Base-by-base conservation (phyloP, 2,797 vertebrate genomes). In the Apogon hyalosoma region DNA sequence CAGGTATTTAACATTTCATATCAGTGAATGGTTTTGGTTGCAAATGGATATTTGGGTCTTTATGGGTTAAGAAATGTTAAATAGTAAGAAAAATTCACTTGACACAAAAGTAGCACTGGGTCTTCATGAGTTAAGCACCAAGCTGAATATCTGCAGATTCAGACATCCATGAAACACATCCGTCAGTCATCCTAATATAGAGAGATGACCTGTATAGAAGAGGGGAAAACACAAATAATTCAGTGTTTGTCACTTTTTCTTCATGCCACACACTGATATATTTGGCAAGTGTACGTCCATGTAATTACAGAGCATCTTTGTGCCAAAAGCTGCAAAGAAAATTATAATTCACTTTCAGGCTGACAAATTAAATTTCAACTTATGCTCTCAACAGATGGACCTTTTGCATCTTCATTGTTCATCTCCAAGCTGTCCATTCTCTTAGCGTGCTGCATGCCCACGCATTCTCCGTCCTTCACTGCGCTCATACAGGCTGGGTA, bases 381-480 rank as follows among this genome's bases (percentile, higher is more conserved):
- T 74, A 66, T 60, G 72, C 72, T 65, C 50, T 56, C 63, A 57
- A n/a, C 77, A 86, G 73, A 90, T 82, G 81, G 65, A 68, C 48
- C 42, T 54, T 77, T 75, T 79, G 56, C 72, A 58, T 81, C 72
- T 38, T 68, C 55, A 68, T 72, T 76, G 73, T 72, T 71, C 55
- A 40, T 65, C 57, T 21, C 63, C 57, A 68, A 67, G 67, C 65
- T 71, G 45, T 79, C 63, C 51, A 0, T 47, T 61, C 63, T 54
- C 24, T 42, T 67, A 50, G 60, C 11, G 0, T 24, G 60, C 45
- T 46, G 3, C 0, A 0, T 45, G 38, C 51, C 15, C 52, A 1
- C 15, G 7, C 31, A 15, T 18, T 18, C 10, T 40, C 46, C 11
- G 43, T 63, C 51, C 59, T 63, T 19, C 48, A 7, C 46, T 49